Conservation (phyloP, 1,140 invertebrate genomes). For the Dryas iulia region DNA sequence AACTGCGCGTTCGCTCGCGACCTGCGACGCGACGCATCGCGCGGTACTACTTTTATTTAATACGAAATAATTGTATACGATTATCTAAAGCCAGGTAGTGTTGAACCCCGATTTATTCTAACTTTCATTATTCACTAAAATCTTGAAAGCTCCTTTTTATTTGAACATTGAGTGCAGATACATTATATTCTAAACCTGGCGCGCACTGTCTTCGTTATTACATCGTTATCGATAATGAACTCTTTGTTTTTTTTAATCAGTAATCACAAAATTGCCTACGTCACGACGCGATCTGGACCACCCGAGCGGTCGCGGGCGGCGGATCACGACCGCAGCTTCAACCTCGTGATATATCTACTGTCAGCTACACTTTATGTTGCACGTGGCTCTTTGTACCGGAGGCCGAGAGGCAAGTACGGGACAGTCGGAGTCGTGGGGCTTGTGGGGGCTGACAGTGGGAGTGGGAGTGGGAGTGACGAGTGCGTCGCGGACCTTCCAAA, state of each 20-base stretch:
- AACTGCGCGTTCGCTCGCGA: not conserved
- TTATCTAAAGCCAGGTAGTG: conserved; percentile 78
- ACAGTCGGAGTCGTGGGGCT: not conserved
- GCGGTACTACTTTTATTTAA: conserved; percentile 52
- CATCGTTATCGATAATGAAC: conserved; percentile 44
- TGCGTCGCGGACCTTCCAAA: conserved; percentile 60
- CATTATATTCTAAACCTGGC: conserved; percentile 76
- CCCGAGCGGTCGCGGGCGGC: conserved; percentile 40
- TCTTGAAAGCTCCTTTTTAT: conserved; percentile 79
- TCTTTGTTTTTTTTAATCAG: conserved; percentile 50
- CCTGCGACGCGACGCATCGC: conserved; percentile 24
- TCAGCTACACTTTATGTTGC: too few species aligned
- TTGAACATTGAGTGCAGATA: conserved; percentile 80
- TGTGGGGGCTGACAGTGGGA: not conserved
- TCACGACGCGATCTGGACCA: conserved; percentile 52
- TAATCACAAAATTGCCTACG: conserved; percentile 54
- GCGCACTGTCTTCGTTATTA: conserved; percentile 66
- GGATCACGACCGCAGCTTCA: conserved; percentile 37
- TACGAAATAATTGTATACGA: conserved; percentile 76
- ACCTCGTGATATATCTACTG: conserved; percentile 28
- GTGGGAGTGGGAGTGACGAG: conserved; percentile 50
- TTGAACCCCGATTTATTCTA: conserved; percentile 69
- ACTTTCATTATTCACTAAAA: conserved; percentile 78
- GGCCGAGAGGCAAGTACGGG: too few species aligned
- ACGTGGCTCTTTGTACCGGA: too few species aligned